These are phyloP conservation scores for Epinotia nisella DNA, from an alignment of 2,888 invertebrate species.

Conservation along the genomic window DNA sequence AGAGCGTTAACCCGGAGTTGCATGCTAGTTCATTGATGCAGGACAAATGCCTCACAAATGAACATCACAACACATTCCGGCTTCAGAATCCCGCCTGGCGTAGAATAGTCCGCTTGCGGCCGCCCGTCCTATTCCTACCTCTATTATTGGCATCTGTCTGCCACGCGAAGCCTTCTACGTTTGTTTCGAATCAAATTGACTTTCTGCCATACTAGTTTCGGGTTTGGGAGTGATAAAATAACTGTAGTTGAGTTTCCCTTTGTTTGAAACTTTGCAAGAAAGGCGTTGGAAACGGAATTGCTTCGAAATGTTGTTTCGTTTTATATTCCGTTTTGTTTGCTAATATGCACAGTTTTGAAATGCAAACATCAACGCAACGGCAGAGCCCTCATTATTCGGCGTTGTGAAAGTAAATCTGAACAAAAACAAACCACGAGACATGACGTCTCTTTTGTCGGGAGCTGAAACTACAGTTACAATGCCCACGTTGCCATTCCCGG, in stretches of 20 bases:
- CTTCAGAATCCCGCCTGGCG: conserved; percentile 9
- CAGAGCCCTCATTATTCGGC: conserved; percentile 7
- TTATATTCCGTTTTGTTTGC: neutral
- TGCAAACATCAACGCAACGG: neutral
- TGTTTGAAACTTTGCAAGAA: conserved; percentile 16
- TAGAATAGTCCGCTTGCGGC: conserved; percentile 24
- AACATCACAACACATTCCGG: conserved; percentile 25
- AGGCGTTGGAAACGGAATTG: conserved; percentile 12
- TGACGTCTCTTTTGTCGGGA: conserved; percentile 32
- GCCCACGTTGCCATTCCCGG: conserved; percentile 31
- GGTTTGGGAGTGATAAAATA: conserved; percentile 27
- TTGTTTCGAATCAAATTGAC: conserved; percentile 42
- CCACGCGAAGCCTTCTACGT: conserved; percentile 25
- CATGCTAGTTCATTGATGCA: neutral
- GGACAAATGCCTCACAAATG: conserved; percentile 27
- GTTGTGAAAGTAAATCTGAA: conserved; percentile 30
- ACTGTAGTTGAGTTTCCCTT: conserved; percentile 23
- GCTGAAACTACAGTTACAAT: conserved; percentile 35
- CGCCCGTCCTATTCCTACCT: conserved; percentile 22
- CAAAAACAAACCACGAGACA: conserved; percentile 35
- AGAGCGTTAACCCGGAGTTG: conserved; percentile 1
- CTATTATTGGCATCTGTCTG: conserved; percentile 43
- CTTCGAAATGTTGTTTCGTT: conserved; percentile 2
- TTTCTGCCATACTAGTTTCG: conserved; percentile 39
- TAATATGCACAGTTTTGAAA: neutral